Base-by-base conservation (phyloP, 2,888 invertebrate genomes). In the Bellardia bayeri region DNA sequence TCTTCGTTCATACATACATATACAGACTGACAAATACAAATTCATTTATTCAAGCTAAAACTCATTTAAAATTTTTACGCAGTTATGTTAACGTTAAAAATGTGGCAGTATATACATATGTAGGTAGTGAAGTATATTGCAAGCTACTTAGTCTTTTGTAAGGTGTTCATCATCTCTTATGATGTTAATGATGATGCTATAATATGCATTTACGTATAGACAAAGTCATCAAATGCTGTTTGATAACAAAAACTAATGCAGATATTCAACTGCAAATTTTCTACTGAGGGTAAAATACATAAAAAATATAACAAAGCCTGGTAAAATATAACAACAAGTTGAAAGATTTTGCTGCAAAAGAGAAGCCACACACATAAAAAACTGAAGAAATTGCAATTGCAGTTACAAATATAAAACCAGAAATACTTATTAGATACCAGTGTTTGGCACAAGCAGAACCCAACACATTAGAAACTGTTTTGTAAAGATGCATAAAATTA, bases 171-270 rank as follows among this genome's bases (percentile, higher is more conserved):
- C 3, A 45, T 45, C 45, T 45, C 9, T 45, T 58, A 51, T 66
- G 42, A 9, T 11, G 11, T 23, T 23, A 11, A 13, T 68, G 42
- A 58, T n/a, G 40, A 71, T 37, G 37, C 30, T 72, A 64, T 37
- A 37, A 4, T 69, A 76, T 76, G 63, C 76, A 83, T 71, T 64
- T 83, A 75, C 23, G 74, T 74, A 63, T 54, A 69, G 69, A 81
- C 69, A 75, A 58, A 85, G 74, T 68, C 84, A 84, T 84, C 69
- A 75, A 56, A 66, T 30, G 6, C 23, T 61, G 37, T 8, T 16
- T 16, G 45, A 72, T 51, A 49, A 49, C 63, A 54, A 54, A 51
- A 37, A 61, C 61, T 40, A 33, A 68, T 42, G 37, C 37, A 69
- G 16, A 13, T 16, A 56, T 71, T 56, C 30, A 68, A 79, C 23